Base-by-base conservation (phyloP, 1,140 invertebrate species). In the Bilobella aurantiaca region DNA sequence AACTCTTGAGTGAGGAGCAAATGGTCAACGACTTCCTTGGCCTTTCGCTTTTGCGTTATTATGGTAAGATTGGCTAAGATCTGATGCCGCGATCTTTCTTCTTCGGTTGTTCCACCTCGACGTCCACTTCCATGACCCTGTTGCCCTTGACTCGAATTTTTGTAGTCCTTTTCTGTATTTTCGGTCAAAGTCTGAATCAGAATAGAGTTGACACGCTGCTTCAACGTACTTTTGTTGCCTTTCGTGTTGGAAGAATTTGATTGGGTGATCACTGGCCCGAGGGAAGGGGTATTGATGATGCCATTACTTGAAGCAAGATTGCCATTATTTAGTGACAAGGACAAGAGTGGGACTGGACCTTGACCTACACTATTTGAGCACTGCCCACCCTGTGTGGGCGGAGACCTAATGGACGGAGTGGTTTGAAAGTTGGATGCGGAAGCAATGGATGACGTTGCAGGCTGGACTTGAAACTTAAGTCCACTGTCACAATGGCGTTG, bases 181-280 rank as follows among this genome's bases (percentile, higher is more conserved):
- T 94, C 90, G 27, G 90, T 90, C 37, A 95, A 78, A 42, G 90
- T 92, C 75, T 91, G 90, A 75, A 92, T 86, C 0, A 94, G 86
- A 72, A 93, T 82, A 61, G 83, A 89, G 76, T 91, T 93, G 34
- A 94, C 88, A 74, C 90, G 81, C 73, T 93, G 89, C 75, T 92
- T 93, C 0, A 93, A 77, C 3, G 68, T 14, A 53, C 23, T 37
- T 56, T 37, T n/a, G n/a, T n/a, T 58, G 8, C 37, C 37, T 42
- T 42, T 42, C 8, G 37, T 12, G 37, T 42, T 42, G 37, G 37
- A 42, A n/a, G 37, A 42, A 42, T 42, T n/a, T n/a, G 8, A 42
- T n/a, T n/a, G 37, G 8, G n/a, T 42, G 8, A 42, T 42, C 8
- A 42, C 37, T 42, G 37, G 37, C 37, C 5, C 14, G n/a, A n/a